Conservation (phyloP, 1,140 invertebrate species). For the Tetramorium simillimum region DNA sequence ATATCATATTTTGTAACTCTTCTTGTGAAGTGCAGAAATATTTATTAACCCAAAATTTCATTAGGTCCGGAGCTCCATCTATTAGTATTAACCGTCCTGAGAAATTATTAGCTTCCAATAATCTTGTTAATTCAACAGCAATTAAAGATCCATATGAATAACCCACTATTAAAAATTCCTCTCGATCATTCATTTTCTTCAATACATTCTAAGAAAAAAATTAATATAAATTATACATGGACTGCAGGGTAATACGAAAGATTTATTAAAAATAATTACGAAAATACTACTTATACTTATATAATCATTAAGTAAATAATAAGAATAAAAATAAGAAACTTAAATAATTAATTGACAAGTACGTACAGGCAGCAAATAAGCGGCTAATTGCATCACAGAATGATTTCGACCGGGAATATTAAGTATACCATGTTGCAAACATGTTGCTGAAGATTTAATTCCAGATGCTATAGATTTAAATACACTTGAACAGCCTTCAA, state of each 20-base stretch:
- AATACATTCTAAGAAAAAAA: neutral
- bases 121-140: neutral
- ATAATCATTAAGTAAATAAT: too few relatives aligned
- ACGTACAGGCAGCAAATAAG: constrained; percentile 64
- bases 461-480: constrained; percentile 85
- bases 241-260: too few relatives aligned
- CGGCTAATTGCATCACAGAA: constrained; percentile 76
- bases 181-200: neutral
- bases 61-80: neutral
- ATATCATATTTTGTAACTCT: too few relatives aligned
- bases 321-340: too few relatives aligned
- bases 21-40: too few relatives aligned
- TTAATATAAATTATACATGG: too few relatives aligned
- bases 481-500: constrained; percentile 87
- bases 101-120: constrained; percentile 4
- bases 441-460: constrained; percentile 87
- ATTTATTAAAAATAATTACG: too few relatives aligned
- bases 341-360: too few relatives aligned
- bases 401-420: constrained; percentile 12
- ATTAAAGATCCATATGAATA: neutral
- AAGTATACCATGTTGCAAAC: constrained; percentile 86
- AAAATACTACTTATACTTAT: too few relatives aligned
- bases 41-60: neutral
- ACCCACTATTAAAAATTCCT: neutral
- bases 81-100: neutral